phyloP scores from a whole-genome alignment of 2,888 invertebrate genomes.

The Bombyx huttoni region DNA sequence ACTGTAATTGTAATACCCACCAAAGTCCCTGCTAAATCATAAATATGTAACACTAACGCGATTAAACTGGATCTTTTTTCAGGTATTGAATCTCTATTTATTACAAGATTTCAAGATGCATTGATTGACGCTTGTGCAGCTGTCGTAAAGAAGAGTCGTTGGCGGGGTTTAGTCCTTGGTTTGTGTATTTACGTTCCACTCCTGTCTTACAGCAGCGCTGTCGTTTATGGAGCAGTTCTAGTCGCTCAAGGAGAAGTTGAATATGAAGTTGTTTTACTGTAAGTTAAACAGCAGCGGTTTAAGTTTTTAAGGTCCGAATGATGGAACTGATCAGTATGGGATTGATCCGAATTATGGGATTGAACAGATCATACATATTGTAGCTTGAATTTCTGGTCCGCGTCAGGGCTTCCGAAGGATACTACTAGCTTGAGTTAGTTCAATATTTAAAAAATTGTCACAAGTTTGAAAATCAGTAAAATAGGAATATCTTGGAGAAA shows the following conservation, averaged over 20 bases:
- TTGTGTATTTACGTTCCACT: conserved; percentile 79
- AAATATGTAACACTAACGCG: background rate
- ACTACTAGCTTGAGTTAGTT: too few relatives aligned
- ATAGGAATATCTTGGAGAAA: too few relatives aligned
- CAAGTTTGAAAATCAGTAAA: too few relatives aligned
- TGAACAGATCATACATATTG: too few relatives aligned
- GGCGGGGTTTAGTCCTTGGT: conserved; percentile 79
- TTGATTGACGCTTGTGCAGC: conserved; percentile 63
- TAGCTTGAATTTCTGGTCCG: too few relatives aligned
- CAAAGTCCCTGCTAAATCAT: too few relatives aligned
- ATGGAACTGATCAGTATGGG: too few relatives aligned
- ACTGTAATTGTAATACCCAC: too few relatives aligned
- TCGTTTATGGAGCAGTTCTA: conserved; percentile 79
- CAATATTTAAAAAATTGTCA: too few relatives aligned
- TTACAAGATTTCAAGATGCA: conserved; percentile 66
- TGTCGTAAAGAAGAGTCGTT: conserved; percentile 71
- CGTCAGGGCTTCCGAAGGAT: too few relatives aligned
- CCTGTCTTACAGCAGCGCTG: conserved; percentile 77
- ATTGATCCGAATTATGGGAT: too few relatives aligned
- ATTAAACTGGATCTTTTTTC: conserved; percentile 4
- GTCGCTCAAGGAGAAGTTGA: conserved; percentile 73
- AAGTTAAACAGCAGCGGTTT: conserved; percentile 19
- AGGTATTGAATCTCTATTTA: conserved; percentile 71
- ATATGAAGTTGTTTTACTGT: conserved; percentile 79
- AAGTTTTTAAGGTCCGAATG: background rate